A percentile compares a stretch with the other conserved stretches of the same genome.
These are phyloP conservation scores for Festucalex cinctus DNA, from an alignment of 2,113 vertebrate genomes.

Conservation along the genomic window DNA sequence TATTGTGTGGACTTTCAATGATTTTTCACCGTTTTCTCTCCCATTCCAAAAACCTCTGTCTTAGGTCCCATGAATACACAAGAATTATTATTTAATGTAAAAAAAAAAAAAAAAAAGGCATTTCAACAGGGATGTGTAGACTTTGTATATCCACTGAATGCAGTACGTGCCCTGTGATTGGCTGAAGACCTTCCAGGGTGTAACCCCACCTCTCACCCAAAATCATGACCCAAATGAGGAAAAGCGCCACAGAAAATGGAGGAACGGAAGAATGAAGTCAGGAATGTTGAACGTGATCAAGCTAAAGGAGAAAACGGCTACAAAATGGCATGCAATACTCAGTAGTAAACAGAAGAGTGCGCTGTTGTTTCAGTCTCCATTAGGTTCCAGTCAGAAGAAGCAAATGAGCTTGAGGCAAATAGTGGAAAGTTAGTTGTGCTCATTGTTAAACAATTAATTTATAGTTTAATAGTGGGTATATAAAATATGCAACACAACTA, in stretches of 20 bases:
- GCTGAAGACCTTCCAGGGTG: too few species aligned
- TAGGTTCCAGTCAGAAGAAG: background rate
- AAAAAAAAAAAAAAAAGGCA: too few species aligned
- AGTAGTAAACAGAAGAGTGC: background rate
- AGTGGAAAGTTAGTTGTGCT: background rate
- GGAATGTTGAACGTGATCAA: background rate
- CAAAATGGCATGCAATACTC: background rate
- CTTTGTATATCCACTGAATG: too few species aligned
- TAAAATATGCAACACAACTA: conserved; percentile 1
- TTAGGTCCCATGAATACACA: too few species aligned
- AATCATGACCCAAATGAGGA: background rate
- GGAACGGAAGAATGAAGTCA: background rate
- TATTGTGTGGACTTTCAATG: too few species aligned
- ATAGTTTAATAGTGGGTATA: background rate
- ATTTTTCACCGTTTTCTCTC: too few species aligned
- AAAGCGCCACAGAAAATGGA: background rate
- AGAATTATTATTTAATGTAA: too few species aligned
- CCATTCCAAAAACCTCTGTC: too few species aligned
- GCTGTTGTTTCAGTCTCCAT: background rate
- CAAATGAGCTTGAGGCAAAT: background rate
- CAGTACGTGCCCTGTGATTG: too few species aligned
- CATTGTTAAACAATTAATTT: background rate
- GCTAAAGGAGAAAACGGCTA: background rate
- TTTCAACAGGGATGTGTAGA: too few species aligned
- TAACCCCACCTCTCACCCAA: too few species aligned